Evolutionary conservation across 2,113 vertebrate species (phyloP).

Genomic region (Narcine bancroftii): DNA sequence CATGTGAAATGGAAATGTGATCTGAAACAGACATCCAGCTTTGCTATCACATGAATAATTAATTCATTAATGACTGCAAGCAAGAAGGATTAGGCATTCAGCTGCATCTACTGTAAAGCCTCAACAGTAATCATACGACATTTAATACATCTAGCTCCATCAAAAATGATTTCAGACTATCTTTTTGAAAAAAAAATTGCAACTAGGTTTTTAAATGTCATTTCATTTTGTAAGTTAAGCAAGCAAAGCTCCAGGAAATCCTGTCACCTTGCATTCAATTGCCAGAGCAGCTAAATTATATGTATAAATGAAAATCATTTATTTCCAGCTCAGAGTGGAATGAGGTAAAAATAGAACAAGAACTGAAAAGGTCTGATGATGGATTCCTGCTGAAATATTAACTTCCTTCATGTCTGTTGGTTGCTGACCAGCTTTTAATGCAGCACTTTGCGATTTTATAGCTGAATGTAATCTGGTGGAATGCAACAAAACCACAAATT

Average conservation of each 20-base stretch:
- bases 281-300: not conserved
- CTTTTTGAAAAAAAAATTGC: not conserved
- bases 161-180: slow-evolving; percentile 4
- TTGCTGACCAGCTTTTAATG: not conserved
- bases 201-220: slow-evolving; percentile 26
- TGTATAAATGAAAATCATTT: not conserved
- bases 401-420: not conserved
- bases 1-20: slow-evolving; percentile 6
- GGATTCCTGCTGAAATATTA: not conserved
- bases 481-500: not conserved
- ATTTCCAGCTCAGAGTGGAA: not conserved
- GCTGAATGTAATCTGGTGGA: not conserved
- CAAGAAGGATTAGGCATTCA: not conserved
- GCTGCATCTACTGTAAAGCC: not conserved
- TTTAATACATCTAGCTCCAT: slow-evolving; percentile 3
- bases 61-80: slow-evolving; percentile 5
- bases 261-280: slow-evolving; percentile 14
- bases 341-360: slow-evolving; percentile 17
- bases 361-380: not conserved
- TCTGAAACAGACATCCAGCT: not conserved
- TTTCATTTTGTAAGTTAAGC: not conserved
- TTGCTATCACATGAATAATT: slow-evolving; percentile 3
- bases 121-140: not conserved
- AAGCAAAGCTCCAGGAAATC: not conserved
- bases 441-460: not conserved